Base-by-base conservation (phyloP, 2,113 vertebrate species). In the Dicentrarchus labrax region DNA sequence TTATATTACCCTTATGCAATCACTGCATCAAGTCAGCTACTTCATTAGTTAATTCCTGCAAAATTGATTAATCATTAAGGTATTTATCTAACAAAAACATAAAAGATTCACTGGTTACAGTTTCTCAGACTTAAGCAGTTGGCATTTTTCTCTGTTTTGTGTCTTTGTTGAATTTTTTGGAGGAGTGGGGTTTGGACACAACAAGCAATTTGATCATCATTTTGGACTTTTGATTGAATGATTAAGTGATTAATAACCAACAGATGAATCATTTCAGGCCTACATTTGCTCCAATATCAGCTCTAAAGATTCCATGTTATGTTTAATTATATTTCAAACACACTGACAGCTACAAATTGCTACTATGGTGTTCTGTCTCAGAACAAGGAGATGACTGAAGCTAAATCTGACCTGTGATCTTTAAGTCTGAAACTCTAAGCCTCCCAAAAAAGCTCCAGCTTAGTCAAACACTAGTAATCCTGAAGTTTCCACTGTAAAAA, bases 401-500 rank as follows among this genome's bases (percentile, higher is more conserved):
- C 47, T 24, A 50, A 65, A 47, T 84, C 64, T 47, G 45, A 82
- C 43, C 53, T 12, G 24, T n/a, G 39, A 38, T 82, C 22, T 70
- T 71, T 22, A 45, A 77, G 65, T 75, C 80, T 80, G 59, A 89
- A 77, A 72, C 75, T 43, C 43, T 75, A 51, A 85, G 66, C 50
- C 78, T 72, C 54, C 68, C 10, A 50, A 74, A 78, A 81, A 66
- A 57, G 45, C 60, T 41, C 67, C 80, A 76, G 45, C 68, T 69
- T 47, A 62, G 83, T 71, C 57, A 56, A 78, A 79, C 76, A 67
- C 82, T 82, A 70, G 72, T 85, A 88, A 92, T 59, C 68, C 81
- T 82, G 41, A 89, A 82, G 86, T 92, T 92, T 91, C 88, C 89
- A 87, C 86, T 83, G 84, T 90, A 88, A 92, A 93, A 86, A 64